phyloP scores from a whole-genome alignment of 2,113 vertebrate genomes.

The Gavialis gangeticus region DNA sequence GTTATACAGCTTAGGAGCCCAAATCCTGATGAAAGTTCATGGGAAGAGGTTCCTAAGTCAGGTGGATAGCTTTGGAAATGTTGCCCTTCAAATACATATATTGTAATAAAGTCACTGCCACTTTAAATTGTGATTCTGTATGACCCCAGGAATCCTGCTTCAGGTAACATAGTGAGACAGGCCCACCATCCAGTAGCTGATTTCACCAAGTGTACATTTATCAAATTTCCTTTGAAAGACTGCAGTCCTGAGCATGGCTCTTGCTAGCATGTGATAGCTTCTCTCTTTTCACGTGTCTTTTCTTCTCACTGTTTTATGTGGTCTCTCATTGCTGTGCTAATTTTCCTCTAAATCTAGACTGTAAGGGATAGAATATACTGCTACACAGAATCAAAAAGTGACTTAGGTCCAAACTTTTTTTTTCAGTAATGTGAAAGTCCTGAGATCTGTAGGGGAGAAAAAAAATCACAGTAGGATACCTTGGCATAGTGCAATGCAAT shows the following conservation, averaged over 20 bases:
- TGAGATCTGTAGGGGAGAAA: neutral
- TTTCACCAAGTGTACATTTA: neutral
- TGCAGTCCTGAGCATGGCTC: neutral
- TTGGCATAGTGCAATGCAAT: rapidly evolving
- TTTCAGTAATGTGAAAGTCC: neutral
- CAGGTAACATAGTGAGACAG: rapidly evolving
- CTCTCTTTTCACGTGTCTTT: neutral
- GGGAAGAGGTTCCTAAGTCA: rapidly evolving
- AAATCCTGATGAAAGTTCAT: neutral
- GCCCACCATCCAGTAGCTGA: neutral
- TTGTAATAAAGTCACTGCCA: too few relatives aligned
- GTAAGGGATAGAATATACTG: neutral
- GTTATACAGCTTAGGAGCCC: too few relatives aligned
- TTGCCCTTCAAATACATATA: neutral
- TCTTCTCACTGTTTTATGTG: neutral
- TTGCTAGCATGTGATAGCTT: too few relatives aligned
- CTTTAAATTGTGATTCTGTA: neutral
- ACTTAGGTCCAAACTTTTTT: neutral
- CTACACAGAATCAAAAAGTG: neutral
- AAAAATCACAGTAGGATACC: neutral
- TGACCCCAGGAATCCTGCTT: neutral
- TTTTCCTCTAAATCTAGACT: neutral
- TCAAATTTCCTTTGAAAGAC: neutral
- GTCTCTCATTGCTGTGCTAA: neutral
- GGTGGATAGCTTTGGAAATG: too few relatives aligned